Evolutionary conservation across 2,888 invertebrate genomes (phyloP).

Genomic region (Aquatica leii): DNA sequence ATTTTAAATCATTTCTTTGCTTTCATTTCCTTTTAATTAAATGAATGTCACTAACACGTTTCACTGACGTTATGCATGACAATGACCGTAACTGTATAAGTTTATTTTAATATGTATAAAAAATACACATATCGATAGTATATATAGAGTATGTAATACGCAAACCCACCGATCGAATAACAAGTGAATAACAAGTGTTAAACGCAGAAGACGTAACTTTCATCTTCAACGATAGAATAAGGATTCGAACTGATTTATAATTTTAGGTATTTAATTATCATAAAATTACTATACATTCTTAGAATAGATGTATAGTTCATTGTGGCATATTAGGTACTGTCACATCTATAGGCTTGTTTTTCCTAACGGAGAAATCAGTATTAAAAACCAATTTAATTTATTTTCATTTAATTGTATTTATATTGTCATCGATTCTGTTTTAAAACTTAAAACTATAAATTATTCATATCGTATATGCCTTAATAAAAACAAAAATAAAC

Average conservation of each 20-base stretch:
- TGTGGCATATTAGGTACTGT: conserved; percentile 32
- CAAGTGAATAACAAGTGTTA: conserved; percentile 47
- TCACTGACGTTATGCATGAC: background rate
- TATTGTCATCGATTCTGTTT: conserved; percentile 27
- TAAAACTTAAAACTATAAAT: conserved; percentile 26
- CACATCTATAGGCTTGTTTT: conserved; percentile 27
- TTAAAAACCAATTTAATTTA: conserved; percentile 30
- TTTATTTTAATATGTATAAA: background rate
- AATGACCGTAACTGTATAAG: background rate
- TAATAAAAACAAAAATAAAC: no score
- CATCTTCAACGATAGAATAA: conserved; percentile 42
- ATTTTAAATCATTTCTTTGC: background rate
- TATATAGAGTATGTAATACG: background rate
- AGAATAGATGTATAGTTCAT: conserved; percentile 29
- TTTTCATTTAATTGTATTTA: conserved; percentile 34
- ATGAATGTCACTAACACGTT: background rate
- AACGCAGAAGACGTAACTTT: conserved; percentile 46
- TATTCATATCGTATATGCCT: conserved; percentile 16
- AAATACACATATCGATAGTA: conserved; percentile 6
- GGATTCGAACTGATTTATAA: conserved; percentile 47
- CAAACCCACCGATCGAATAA: conserved; percentile 47
- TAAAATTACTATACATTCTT: conserved; percentile 41
- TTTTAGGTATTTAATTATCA: conserved; percentile 46
- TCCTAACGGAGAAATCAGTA: conserved; percentile 28
- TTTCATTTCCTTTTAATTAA: background rate